Percentiles rank a stretch among this genome's conserved stretches.
These are phyloP conservation scores for Hybognathus amarus DNA, from an alignment of 2,797 vertebrate genomes.

Conservation along the genomic window DNA sequence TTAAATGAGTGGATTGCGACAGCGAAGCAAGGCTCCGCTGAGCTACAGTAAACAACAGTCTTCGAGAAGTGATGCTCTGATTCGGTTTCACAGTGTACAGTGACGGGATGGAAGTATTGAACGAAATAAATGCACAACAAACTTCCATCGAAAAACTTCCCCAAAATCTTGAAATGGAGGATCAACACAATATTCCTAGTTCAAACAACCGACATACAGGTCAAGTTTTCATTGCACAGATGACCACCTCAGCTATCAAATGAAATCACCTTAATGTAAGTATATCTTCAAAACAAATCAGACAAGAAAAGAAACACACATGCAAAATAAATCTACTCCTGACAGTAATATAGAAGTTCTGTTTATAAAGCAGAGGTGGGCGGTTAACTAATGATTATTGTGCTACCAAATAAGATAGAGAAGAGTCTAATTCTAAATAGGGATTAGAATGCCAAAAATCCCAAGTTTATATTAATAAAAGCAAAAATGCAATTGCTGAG, in stretches of 20 bases:
- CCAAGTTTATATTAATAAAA: slow-evolving; percentile 80
- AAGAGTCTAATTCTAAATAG: slow-evolving; percentile 79
- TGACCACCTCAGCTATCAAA: slow-evolving; percentile 65
- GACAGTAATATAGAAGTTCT: slow-evolving; percentile 74
- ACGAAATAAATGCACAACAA: slow-evolving; percentile 49
- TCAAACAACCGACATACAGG: slow-evolving; percentile 69
- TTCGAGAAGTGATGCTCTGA: slow-evolving; percentile 48
- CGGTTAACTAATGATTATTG: slow-evolving; percentile 80
- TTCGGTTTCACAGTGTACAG: slow-evolving; percentile 65
- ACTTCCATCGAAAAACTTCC: slow-evolving; percentile 54
- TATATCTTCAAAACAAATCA: slow-evolving; percentile 70
- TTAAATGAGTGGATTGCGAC: slow-evolving; percentile 57
- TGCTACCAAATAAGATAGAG: slow-evolving; percentile 80
- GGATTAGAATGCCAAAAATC: slow-evolving; percentile 79
- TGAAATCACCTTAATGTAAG: slow-evolving; percentile 65
- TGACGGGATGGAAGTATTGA: slow-evolving; percentile 51
- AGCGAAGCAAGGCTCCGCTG: slow-evolving; percentile 38
- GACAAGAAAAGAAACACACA: slow-evolving; percentile 66
- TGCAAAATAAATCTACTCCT: slow-evolving; percentile 73
- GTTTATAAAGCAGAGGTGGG: slow-evolving; percentile 76
- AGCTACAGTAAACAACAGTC: slow-evolving; percentile 55
- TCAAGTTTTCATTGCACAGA: slow-evolving; percentile 75
- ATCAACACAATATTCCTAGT: slow-evolving; percentile 53
- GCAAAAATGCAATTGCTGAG: slow-evolving; percentile 81
- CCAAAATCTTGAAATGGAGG: slow-evolving; percentile 61